phyloP scores from a whole-genome alignment of 2,113 vertebrate genomes.

The Oncorhynchus keta region DNA sequence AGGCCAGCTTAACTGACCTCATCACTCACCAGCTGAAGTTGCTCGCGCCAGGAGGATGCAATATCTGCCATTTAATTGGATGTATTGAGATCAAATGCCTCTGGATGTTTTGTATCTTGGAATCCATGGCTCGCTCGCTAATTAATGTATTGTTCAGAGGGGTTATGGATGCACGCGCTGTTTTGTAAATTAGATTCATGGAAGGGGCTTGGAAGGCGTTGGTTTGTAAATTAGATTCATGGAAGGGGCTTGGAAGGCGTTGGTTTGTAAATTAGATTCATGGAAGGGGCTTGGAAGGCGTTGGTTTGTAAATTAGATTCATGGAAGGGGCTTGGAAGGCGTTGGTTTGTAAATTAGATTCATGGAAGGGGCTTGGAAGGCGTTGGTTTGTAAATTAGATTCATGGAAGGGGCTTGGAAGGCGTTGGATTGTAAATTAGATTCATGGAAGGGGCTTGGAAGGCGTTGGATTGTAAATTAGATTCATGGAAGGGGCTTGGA shows the following conservation, averaged over 20 bases:
- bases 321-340: background rate
- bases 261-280: constrained; percentile 1
- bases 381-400: constrained; percentile 2
- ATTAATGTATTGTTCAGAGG: constrained; percentile 43
- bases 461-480: constrained; percentile 16
- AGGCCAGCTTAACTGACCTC: constrained; percentile 32
- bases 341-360: background rate
- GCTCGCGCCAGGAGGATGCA: constrained; percentile 51
- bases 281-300: background rate
- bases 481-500: background rate
- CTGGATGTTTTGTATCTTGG: constrained; percentile 40
- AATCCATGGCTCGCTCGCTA: constrained; percentile 52
- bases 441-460: background rate
- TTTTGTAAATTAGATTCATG: constrained; percentile 1
- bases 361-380: no score
- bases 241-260: background rate
- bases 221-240: background rate
- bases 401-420: background rate
- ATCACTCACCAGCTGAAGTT: constrained; percentile 59
- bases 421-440: constrained; percentile 15
- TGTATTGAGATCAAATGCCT: constrained; percentile 59
- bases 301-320: constrained; percentile 4
- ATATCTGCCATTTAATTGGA: constrained; percentile 61
- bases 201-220: background rate
- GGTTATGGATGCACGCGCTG: constrained; percentile 41